phyloP scores from a whole-genome alignment of 2,888 invertebrate species.

The Adelphocoris suturalis region DNA sequence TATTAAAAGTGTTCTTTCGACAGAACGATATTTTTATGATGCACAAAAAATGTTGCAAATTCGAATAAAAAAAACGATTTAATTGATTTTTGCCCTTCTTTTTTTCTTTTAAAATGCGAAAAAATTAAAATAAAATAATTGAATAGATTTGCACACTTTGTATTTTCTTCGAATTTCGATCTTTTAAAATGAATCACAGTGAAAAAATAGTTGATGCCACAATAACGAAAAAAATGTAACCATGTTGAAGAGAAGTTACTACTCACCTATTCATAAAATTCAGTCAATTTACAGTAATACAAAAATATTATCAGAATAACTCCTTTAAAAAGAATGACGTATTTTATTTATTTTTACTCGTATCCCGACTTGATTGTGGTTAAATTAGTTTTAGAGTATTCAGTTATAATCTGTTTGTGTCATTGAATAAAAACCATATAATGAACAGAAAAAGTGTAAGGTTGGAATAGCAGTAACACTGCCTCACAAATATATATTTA shows the following conservation, averaged over 20 bases:
- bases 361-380: conserved; percentile 34
- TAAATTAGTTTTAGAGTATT: conserved; percentile 57
- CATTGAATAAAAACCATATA: background rate
- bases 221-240: conserved; percentile 67
- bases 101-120: conserved; percentile 46
- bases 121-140: conserved; percentile 16
- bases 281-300: conserved; percentile 55
- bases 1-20: conserved; percentile 74
- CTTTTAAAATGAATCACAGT: conserved; percentile 31
- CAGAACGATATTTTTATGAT: conserved; percentile 74
- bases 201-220: conserved; percentile 70
- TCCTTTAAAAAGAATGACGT: conserved; percentile 59
- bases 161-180: conserved; percentile 63
- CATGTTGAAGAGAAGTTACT: conserved; percentile 41
- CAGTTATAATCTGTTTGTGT: conserved; percentile 20
- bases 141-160: conserved; percentile 63
- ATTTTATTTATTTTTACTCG: conserved; percentile 65
- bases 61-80: conserved; percentile 58
- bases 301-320: conserved; percentile 24
- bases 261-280: conserved; percentile 47
- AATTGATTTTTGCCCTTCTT: conserved; percentile 38
- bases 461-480: conserved; percentile 73
- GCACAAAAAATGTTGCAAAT: conserved; percentile 71
- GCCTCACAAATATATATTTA: conserved; percentile 70
- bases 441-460: conserved; percentile 44